Evolutionary conservation across 2,797 vertebrate genomes (phyloP), one percentile per base, ranked within the genome.

Genomic region (Falco naumanni): DNA sequence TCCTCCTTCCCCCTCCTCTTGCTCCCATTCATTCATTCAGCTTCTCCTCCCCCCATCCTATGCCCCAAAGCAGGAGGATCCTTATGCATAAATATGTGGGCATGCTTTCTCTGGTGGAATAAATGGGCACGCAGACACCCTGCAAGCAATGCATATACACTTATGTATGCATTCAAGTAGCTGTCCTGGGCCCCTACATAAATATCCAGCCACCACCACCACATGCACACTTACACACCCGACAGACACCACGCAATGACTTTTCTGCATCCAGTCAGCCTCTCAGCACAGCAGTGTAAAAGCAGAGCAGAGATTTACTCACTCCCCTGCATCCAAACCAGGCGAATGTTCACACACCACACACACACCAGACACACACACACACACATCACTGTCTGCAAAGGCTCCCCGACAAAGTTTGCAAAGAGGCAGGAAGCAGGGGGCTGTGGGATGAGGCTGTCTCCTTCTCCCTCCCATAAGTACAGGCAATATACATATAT

Each of bases 21-120:
- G 91, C 72, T 96, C 93, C 87, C 94, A 92, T 96, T 97, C 96
- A 95, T 93, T 96, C 81, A 96, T 92, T 90, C 89, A 87, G 92
- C 65, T 92, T 96, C 92, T 95, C 95, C 92, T 91, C 72, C 90
- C 84, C 39, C 47, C 91, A 85, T 68, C 69, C 71, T 54, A 39
- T 88, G 83, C 93, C 94, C 95, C 96, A 91, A 90, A 96, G 88
- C 83, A 84, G 77, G 90, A 91, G 54, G 80, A 87, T 94, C 80
- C 63, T 84, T 81, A 71, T 88, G 84, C 87, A 96, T 83, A 91
- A 79, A 95, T 91, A 96, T 90, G 64, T 84, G 77, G 64, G 87
- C 91, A 90, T 54, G 59, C 72, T 94, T 96, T 95, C 84, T 81
- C 63, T 66, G 90, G 33, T 60, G 75, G 91, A 91, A 95, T 76